phyloP scores from a whole-genome alignment of 2,113 vertebrate species.

The Ptyas mucosa region DNA sequence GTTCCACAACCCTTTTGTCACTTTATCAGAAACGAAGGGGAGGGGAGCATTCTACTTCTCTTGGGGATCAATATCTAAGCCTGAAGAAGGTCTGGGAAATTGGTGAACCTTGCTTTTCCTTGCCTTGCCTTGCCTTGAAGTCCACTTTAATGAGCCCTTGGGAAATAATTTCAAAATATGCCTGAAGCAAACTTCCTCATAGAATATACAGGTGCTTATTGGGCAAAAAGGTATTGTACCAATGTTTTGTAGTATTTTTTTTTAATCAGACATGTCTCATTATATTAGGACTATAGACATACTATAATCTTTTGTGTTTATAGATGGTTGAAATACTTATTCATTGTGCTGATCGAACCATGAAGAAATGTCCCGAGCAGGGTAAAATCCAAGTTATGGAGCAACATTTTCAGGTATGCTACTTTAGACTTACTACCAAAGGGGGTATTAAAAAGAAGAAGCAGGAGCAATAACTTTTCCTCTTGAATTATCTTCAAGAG shows the following conservation, averaged over 20 bases:
- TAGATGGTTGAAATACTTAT: slow-evolving; percentile 95
- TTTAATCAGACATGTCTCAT: neutral
- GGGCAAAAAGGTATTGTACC: neutral
- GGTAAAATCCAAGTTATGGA: slow-evolving; percentile 95
- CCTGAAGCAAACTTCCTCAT: neutral
- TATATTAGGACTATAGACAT: neutral
- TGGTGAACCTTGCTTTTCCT: neutral
- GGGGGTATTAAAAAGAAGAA: neutral
- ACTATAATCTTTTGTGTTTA: slow-evolving; percentile 1
- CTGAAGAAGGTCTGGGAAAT: neutral
- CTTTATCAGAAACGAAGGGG: neutral
- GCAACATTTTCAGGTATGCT: slow-evolving; percentile 88
- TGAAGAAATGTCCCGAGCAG: slow-evolving; percentile 95
- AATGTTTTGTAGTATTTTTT: neutral
- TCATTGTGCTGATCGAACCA: slow-evolving; percentile 82
- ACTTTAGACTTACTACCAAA: neutral
- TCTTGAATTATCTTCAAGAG: neutral
- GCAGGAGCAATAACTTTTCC: neutral
- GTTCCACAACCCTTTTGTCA: neutral
- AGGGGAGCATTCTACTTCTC: neutral
- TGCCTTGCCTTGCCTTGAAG: neutral
- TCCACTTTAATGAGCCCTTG: neutral
- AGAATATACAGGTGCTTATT: neutral
- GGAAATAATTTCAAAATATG: neutral
- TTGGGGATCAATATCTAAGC: neutral